Evolutionary conservation across 2,797 vertebrate genomes (phyloP).

Genomic region (Mus spretus): DNA sequence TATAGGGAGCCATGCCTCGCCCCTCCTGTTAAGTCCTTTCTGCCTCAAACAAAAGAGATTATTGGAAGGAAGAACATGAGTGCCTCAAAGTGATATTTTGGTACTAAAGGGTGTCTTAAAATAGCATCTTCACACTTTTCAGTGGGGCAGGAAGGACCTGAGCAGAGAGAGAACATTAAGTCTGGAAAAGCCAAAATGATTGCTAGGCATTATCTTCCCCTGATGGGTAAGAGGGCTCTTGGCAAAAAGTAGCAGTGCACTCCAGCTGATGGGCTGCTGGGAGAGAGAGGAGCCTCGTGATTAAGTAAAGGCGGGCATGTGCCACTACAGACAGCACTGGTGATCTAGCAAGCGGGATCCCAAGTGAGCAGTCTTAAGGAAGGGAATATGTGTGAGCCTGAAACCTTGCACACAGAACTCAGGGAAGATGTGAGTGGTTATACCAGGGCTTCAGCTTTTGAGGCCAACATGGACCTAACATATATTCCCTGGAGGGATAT

Average conservation of each 20-base stretch:
- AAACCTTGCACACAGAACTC: neutral
- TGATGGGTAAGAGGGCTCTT: conserved; percentile 69
- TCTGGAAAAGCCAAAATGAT: conserved; percentile 76
- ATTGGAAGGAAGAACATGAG: conserved; percentile 68
- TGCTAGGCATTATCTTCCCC: conserved; percentile 46
- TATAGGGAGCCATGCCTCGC: neutral
- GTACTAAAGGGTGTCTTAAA: conserved; percentile 76
- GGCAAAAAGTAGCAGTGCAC: neutral
- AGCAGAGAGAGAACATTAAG: conserved; percentile 64
- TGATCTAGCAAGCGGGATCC: neutral
- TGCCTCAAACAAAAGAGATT: conserved; percentile 78
- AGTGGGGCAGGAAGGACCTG: conserved; percentile 52
- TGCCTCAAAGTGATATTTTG: conserved; percentile 74
- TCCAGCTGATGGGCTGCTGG: neutral
- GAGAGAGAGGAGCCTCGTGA: neutral
- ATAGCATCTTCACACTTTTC: conserved; percentile 55
- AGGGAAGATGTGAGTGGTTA: neutral
- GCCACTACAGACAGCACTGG: neutral
- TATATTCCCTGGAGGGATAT: neutral
- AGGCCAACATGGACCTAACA: neutral
- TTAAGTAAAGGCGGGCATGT: neutral
- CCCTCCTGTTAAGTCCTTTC: conserved; percentile 32
- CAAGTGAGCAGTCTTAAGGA: neutral
- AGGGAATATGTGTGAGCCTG: neutral
- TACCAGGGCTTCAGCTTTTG: neutral